Base-by-base conservation (phyloP, 2,113 vertebrate genomes). In the Ptychochromis oligacanthus region DNA sequence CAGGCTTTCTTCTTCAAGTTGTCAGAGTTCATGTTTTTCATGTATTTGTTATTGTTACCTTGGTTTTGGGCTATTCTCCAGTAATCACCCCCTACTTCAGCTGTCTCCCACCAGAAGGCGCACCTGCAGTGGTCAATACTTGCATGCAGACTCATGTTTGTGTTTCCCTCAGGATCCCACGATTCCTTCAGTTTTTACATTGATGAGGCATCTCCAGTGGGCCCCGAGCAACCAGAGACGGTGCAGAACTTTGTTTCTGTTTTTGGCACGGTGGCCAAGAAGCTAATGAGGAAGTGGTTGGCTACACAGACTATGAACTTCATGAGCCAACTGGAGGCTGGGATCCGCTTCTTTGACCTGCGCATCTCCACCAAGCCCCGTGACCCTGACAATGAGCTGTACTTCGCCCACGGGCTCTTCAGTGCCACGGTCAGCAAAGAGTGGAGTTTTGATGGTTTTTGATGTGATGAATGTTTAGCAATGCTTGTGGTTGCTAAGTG, bases 131-230 rank as follows among this genome's bases (percentile, higher is more conserved):
- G 3, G 20, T 81, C 52, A 64, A 52, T 34, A 74, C n/a, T 59
- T 38, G 74, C 60, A 31, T 67, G n/a, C 59, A 83, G 31, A 79
- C 80, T 90, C 74, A 77, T 43, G 59, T 76, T 78, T 78, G 17
- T 82, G 24, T 91, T 46, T 60, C 81, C 88, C 93, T 81, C 93
- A 99, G 98, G 98, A 22, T 99, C 98, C 91, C 98, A 99, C 20
- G 98, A 99, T 85, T 99, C 98, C 58, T 99, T 99, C 94, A 99
- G 98, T 86, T 99, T 99, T 95, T 99, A 99, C 96, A 99, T 99
- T 0, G 98, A 99, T n/a, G 98, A 99, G 93, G 94, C 98, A 4
- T 99, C 98, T 89, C 98, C 98, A 1, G 98, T 99, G 55, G 98
- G 98, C 6, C 98, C 98, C 0, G 98, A 99, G 87, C 98, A 99